phyloP scores from a whole-genome alignment of 2,113 vertebrate species.

The Vulpes ferrilata region DNA sequence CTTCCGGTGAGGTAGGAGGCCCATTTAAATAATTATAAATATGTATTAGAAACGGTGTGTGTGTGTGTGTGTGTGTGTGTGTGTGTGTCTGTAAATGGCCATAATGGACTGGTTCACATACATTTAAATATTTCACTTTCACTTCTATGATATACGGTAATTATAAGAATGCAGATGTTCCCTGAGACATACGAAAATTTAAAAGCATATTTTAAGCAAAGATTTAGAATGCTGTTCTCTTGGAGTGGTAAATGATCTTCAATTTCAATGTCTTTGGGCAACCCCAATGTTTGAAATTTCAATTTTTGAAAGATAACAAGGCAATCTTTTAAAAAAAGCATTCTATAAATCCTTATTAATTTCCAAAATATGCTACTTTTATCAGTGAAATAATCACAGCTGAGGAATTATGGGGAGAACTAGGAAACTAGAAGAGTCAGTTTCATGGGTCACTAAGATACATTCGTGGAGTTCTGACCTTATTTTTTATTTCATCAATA shows the following conservation, averaged over 20 bases:
- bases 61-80: background rate
- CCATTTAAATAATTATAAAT: background rate
- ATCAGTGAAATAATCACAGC: slow-evolving; percentile 25
- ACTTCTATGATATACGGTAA: background rate
- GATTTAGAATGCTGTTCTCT: background rate
- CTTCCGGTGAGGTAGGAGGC: background rate
- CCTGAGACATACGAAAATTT: slow-evolving; percentile 44
- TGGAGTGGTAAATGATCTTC: background rate
- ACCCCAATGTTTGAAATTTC: background rate
- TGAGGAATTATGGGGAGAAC: background rate
- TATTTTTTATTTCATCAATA: slow-evolving; percentile 28
- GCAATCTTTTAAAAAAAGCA: background rate
- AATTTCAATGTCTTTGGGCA: background rate
- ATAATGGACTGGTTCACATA: background rate
- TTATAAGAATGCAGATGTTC: slow-evolving; percentile 24
- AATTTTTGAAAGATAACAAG: slow-evolving; percentile 23
- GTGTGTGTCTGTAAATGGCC: background rate
- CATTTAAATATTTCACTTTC: background rate
- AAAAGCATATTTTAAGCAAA: slow-evolving; percentile 14
- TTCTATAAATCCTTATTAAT: background rate
- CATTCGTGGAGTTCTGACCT: background rate
- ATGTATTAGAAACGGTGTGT: background rate
- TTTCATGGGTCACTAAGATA: slow-evolving; percentile 48
- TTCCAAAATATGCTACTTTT: slow-evolving; percentile 2
- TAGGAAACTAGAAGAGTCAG: slow-evolving; percentile 13